phyloP scores from a whole-genome alignment of 2,797 vertebrate species.

The Dermochelys coriacea region DNA sequence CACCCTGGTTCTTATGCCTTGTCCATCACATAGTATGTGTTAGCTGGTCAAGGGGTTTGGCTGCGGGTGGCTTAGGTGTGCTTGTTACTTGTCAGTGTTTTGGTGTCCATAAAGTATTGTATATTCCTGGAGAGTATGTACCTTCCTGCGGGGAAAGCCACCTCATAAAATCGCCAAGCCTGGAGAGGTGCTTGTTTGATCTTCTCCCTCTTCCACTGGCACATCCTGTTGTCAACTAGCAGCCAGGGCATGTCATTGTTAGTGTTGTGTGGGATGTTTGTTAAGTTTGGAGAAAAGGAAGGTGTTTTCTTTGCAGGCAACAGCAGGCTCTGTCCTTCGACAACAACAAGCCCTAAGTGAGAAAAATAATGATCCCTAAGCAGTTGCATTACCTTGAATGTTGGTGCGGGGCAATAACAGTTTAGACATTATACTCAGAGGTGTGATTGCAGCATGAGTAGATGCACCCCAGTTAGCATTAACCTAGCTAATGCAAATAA shows the following conservation, averaged over 20 bases:
- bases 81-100: not conserved
- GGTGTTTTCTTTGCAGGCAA: not conserved
- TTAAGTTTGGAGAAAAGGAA: not conserved
- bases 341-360: not conserved
- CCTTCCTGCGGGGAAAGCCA: not conserved
- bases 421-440: not conserved
- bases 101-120: not conserved
- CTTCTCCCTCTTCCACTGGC: fast-evolving
- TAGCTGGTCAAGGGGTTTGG: not conserved
- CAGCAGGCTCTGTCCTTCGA: not conserved
- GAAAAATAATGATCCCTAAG: fast-evolving
- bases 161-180: not conserved
- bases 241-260: not conserved
- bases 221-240: not conserved
- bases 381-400: not conserved
- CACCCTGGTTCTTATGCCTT: not conserved
- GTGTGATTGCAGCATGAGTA: no score
- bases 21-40: not conserved
- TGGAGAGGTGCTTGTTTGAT: not conserved
- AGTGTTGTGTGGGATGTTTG: not conserved
- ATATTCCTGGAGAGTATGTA: not conserved
- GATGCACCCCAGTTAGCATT: not conserved
- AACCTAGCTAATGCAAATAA: not conserved
- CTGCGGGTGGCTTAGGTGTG: not conserved
- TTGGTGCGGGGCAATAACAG: not conserved